A percentile compares a stretch with the other conserved stretches of the same genome.
phyloP scores from a whole-genome alignment of 2,797 vertebrate genomes.

The Rhadinocentrus ornatus region DNA sequence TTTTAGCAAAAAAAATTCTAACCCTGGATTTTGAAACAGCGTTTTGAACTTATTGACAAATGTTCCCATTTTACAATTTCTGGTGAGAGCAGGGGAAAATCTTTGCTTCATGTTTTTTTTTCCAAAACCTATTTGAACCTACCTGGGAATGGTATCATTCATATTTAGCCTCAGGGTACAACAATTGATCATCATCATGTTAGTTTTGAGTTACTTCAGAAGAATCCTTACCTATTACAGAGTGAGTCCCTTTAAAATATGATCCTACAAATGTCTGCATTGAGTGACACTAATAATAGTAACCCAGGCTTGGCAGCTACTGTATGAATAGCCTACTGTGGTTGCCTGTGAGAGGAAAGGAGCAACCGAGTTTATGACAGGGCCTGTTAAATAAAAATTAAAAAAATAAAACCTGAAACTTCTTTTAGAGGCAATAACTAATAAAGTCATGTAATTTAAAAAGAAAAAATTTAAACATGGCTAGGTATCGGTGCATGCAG shows the following conservation, averaged over 20 bases:
- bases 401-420: slow-evolving; percentile 4
- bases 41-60: too few species aligned
- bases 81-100: too few species aligned
- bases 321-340: slow-evolving; percentile 6
- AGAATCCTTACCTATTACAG: slow-evolving; percentile 48
- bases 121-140: neutral
- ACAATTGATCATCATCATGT: slow-evolving; percentile 25
- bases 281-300: slow-evolving; percentile 58
- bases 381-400: neutral
- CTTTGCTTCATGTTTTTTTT: too few species aligned
- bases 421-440: neutral
- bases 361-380: slow-evolving; percentile 28
- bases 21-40: too few species aligned
- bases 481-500: slow-evolving; percentile 9
- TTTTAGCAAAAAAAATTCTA: too few species aligned
- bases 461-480: slow-evolving; percentile 4
- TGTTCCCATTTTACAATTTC: too few species aligned
- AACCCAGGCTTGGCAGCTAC: slow-evolving; percentile 18
- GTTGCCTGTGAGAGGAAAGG: neutral
- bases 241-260: slow-evolving; percentile 36
- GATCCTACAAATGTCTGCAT: slow-evolving; percentile 45
- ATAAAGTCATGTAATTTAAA: neutral
- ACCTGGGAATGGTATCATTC: slow-evolving; percentile 5
- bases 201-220: slow-evolving; percentile 47
- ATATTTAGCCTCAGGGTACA: slow-evolving; percentile 28